phyloP scores from a whole-genome alignment of 2,797 vertebrate species.

The Cirrhinus mrigala region DNA sequence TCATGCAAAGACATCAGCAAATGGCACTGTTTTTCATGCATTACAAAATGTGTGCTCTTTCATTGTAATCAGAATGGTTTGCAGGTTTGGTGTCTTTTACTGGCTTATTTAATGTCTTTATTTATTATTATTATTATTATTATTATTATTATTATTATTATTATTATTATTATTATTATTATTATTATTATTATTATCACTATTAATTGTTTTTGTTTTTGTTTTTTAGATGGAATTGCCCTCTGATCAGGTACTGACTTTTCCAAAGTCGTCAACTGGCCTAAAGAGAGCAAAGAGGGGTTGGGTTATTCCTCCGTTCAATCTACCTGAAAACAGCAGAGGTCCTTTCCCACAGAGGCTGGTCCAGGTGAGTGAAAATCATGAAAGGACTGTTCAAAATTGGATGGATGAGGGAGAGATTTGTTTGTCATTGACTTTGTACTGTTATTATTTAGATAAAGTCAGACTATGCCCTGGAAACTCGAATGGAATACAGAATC shows the following conservation, averaged over 20 bases:
- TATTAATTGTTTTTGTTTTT: too few species aligned
- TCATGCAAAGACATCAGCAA: background rate
- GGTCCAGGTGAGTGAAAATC: conserved; percentile 42
- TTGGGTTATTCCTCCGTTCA: conserved; percentile 56
- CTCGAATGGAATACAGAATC: conserved; percentile 38
- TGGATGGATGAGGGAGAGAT: fast-evolving
- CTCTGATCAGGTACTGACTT: conserved; percentile 56
- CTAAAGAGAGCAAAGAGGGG: conserved; percentile 57
- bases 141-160: too few species aligned
- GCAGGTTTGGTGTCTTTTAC: background rate
- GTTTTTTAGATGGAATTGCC: conserved; percentile 44
- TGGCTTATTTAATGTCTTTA: background rate
- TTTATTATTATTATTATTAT: too few species aligned
- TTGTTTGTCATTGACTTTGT: background rate
- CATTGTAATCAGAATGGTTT: background rate
- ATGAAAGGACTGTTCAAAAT: background rate
- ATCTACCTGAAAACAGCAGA: conserved; percentile 37
- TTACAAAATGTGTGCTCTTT: background rate
- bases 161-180: too few species aligned
- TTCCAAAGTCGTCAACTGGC: conserved; percentile 34
- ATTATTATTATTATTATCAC: too few species aligned
- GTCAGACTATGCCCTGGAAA: conserved; percentile 25
- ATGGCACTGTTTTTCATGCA: background rate
- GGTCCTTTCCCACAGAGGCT: conserved; percentile 51
- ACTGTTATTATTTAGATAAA: conserved; percentile 37